Evolutionary conservation across 2,888 invertebrate genomes (phyloP), one percentile per base, ranked within the genome.

Genomic region (Eupeodes luniger): DNA sequence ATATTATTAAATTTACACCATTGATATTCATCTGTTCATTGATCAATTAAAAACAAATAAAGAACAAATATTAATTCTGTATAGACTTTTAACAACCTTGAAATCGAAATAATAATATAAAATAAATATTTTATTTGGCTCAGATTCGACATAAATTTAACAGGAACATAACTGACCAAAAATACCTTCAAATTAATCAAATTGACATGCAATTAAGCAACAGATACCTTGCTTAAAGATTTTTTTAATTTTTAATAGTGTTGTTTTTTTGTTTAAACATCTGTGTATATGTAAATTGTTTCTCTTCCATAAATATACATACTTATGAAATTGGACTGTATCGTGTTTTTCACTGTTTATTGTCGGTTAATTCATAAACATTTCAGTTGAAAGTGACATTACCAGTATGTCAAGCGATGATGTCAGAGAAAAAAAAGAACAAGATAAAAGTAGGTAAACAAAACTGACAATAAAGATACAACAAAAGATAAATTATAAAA

Each of bases 391-490:
- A 12, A 70, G n/a, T 59, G 59, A 57, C 72, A 59, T 77, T 80
- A 79, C 74, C 55, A 79, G 79, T 75, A 79, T 84, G 74, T 79
- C 80, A 84, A 79, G 49, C 27, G 36, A 80, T 84, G 84, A 84
- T 84, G 84, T 84, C 84, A 84, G 79, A 69, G 74, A 59, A 27
- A 61, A 69, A 78, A 55, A 74, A 11, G 61, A 75, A 82, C 62
- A 64, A 78, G 51, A 69, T 67, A 72, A 75, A 69, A 59, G 75
- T 84, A 69, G 66, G 75, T 84, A 69, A 84, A 84, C 79, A 84
- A 75, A 53, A 81, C 72, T 80, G 84, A 79, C 80, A 76, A 62
- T 66, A 59, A 78, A 78, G 59, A 72, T 66, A 78, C 78, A 61
- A 44, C 40, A 75, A 75, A 66, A 84, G 79, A 84, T 75, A 84